Conservation (phyloP, 2,113 vertebrate species). For the Patagioenas fasciata region DNA sequence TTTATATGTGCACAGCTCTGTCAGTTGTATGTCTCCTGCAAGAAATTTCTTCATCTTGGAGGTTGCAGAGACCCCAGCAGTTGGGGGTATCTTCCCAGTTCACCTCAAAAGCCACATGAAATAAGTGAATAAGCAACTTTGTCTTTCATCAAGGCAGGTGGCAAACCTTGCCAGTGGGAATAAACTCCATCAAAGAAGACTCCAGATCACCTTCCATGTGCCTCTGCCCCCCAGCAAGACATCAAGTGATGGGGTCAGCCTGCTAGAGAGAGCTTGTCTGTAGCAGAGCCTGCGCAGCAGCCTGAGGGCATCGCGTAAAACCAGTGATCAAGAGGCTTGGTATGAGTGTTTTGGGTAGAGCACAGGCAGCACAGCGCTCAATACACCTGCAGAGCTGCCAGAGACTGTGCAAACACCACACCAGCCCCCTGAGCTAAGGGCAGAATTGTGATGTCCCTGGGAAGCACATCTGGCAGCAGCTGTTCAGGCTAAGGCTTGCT, state of each 20-base stretch:
- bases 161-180: not conserved
- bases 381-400: not conserved
- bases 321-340: rapidly evolving
- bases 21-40: not conserved
- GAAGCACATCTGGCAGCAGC: rapidly evolving
- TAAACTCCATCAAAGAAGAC: not conserved
- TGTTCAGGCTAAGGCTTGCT: not conserved
- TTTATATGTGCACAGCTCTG: not conserved
- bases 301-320: not conserved
- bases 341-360: not conserved
- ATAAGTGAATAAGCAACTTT: not conserved
- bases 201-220: not conserved
- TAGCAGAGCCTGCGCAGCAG: not conserved
- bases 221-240: not conserved
- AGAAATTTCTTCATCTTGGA: not conserved
- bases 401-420: too few species aligned
- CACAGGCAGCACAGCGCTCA: rapidly evolving
- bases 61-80: not conserved
- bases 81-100: not conserved
- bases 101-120: not conserved
- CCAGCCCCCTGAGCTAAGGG: not conserved
- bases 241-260: not conserved
- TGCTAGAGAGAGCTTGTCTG: not conserved
- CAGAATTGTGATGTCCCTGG: not conserved
- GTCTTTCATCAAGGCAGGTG: not conserved